Evolutionary conservation across 2,888 invertebrate species (phyloP).

Genomic region (Cinara cedri): DNA sequence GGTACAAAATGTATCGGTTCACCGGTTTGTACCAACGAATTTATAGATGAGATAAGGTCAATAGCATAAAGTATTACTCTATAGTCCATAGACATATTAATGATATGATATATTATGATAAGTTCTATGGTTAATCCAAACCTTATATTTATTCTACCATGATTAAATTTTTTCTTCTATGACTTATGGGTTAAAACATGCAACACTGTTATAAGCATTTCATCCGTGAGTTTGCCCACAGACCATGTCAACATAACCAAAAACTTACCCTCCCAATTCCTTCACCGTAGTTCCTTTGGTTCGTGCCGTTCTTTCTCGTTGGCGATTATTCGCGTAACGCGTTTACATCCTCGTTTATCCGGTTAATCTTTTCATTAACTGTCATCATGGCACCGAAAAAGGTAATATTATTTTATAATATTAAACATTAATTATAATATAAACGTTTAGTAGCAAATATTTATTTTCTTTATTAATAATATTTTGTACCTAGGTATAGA

Average conservation of each 20-base stretch:
- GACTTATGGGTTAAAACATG: background rate
- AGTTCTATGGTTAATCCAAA: too few relatives aligned
- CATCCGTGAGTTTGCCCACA: too few relatives aligned
- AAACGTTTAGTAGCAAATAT: background rate
- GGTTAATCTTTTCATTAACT: constrained; percentile 14
- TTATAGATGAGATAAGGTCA: too few relatives aligned
- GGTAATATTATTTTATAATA: constrained; percentile 9
- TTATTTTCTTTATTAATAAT: too few relatives aligned
- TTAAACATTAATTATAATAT: background rate
- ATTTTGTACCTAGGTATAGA: too few relatives aligned
- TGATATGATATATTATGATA: too few relatives aligned
- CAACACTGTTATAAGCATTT: background rate
- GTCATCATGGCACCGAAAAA: constrained; percentile 54
- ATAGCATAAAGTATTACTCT: too few relatives aligned
- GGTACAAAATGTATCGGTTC: too few relatives aligned
- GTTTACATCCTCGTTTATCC: constrained; percentile 45
- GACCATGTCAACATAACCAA: constrained; percentile 46
- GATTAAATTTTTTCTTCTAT: background rate
- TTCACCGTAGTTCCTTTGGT: background rate
- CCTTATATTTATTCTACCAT: background rate
- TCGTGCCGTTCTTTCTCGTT: background rate
- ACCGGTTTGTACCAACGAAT: too few relatives aligned
- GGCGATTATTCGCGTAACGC: constrained; percentile 26
- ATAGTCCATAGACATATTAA: too few relatives aligned
- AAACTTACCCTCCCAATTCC: background rate